Conservation (phyloP, 2,888 invertebrate genomes). For the Drosophila melanosoma region DNA sequence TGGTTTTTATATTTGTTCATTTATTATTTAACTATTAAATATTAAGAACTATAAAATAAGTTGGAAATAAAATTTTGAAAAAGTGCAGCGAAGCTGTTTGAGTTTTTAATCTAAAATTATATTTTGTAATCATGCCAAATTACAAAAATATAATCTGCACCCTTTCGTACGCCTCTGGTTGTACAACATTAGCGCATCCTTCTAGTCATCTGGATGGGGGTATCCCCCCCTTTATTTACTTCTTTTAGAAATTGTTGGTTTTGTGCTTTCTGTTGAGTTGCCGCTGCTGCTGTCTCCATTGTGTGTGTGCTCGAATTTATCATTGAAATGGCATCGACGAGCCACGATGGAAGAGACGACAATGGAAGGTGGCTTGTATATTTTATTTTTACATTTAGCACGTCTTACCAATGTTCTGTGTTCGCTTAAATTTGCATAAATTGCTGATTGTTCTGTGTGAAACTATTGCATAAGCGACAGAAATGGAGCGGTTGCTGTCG, state of each 20-base stretch:
- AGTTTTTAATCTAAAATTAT: not conserved
- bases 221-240: conserved; percentile 16
- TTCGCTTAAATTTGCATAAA: conserved; percentile 73
- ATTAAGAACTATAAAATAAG: too few relatives aligned
- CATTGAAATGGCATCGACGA: conserved; percentile 70
- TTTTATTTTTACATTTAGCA: conserved; percentile 51
- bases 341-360: conserved; percentile 14
- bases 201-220: conserved; percentile 29
- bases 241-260: conserved; percentile 32
- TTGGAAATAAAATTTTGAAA: not conserved
- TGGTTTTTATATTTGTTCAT: not conserved
- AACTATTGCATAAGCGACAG: conserved; percentile 60
- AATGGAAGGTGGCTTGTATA: conserved; percentile 27
- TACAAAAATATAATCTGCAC: not conserved
- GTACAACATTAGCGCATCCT: conserved; percentile 16
- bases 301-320: conserved; percentile 60
- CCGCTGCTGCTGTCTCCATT: conserved; percentile 23
- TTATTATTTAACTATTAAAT: not conserved
- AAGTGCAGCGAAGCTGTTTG: not conserved
- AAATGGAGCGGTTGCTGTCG: conserved; percentile 6
- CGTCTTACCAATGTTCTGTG: conserved; percentile 56
- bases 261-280: conserved; percentile 7
- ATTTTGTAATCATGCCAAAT: not conserved
- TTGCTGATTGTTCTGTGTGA: conserved; percentile 54
- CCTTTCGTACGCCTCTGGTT: conserved; percentile 6